phyloP scores from a whole-genome alignment of 2,797 vertebrate genomes.

The Gallinago stenura region DNA sequence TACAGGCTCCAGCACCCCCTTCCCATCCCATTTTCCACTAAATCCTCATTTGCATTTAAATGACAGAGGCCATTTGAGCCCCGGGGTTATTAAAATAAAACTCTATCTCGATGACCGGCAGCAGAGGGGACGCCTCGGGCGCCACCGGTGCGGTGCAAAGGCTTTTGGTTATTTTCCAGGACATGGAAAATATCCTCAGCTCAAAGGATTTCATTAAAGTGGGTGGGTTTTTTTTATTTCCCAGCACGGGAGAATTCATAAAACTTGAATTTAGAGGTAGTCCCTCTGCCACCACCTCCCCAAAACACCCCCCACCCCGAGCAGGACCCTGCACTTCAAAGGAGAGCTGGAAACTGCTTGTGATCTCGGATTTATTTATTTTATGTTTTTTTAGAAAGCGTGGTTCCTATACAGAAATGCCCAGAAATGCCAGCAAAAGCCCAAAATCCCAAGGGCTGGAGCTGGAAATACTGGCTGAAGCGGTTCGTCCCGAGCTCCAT shows the following conservation, averaged over 20 bases:
- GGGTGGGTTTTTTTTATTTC: background rate
- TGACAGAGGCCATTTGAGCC: background rate
- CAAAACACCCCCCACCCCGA: background rate
- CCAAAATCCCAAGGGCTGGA: background rate
- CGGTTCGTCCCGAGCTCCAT: accelerated
- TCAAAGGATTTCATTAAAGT: background rate
- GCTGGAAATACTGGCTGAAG: background rate
- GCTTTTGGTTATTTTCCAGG: background rate
- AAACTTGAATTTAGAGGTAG: background rate
- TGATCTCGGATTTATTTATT: accelerated
- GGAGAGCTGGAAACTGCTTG: background rate
- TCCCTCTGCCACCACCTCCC: background rate
- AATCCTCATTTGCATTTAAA: slow-evolving; percentile 56
- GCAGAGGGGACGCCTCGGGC: background rate
- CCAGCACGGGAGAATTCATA: background rate
- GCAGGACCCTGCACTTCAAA: background rate
- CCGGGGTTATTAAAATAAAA: background rate
- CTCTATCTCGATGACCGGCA: background rate
- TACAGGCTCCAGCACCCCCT: background rate
- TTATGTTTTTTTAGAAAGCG: background rate
- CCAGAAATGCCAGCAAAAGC: background rate
- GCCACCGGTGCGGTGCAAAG: accelerated
- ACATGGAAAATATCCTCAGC: background rate
- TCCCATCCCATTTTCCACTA: background rate
- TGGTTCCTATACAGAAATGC: background rate